phyloP scores from a whole-genome alignment of 2,113 vertebrate genomes.

The Cichladusa arquata region DNA sequence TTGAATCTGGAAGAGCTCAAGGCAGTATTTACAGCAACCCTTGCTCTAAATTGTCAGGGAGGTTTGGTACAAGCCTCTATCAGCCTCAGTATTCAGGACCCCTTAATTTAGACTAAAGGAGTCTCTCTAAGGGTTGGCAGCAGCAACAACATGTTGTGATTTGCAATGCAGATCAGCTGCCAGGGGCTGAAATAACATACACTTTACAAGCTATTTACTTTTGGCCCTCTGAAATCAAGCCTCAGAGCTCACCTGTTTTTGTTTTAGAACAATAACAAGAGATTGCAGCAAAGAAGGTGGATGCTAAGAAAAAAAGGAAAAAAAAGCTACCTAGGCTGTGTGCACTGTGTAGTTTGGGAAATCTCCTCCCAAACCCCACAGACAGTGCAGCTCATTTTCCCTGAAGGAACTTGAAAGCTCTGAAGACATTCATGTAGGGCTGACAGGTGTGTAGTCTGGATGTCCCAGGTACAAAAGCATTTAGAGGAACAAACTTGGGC shows the following conservation, averaged over 20 bases:
- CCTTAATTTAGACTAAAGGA: neutral
- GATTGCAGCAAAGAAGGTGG: neutral
- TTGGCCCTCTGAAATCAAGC: neutral
- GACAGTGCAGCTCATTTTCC: neutral
- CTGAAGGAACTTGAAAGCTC: neutral
- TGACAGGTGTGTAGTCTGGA: neutral
- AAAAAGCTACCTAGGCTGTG: neutral
- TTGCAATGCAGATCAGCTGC: neutral
- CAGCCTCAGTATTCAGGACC: neutral
- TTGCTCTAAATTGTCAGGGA: neutral
- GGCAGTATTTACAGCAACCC: neutral
- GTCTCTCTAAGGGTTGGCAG: neutral
- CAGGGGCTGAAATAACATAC: neutral
- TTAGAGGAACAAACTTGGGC: neutral
- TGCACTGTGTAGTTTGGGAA: neutral
- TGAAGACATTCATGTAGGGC: neutral
- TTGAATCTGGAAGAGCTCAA: neutral
- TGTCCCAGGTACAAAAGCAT: neutral
- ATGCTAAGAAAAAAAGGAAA: neutral
- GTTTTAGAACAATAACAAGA: neutral
- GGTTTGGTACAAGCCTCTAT: neutral
- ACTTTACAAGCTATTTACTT: neutral
- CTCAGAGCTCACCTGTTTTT: neutral
- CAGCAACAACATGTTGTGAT: neutral
- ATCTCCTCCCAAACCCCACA: neutral